Percentiles rank a stretch among this genome's conserved stretches.
These are phyloP conservation scores for Eremobia ochroleuca DNA, from an alignment of 2,888 invertebrate genomes.

Conservation along the genomic window DNA sequence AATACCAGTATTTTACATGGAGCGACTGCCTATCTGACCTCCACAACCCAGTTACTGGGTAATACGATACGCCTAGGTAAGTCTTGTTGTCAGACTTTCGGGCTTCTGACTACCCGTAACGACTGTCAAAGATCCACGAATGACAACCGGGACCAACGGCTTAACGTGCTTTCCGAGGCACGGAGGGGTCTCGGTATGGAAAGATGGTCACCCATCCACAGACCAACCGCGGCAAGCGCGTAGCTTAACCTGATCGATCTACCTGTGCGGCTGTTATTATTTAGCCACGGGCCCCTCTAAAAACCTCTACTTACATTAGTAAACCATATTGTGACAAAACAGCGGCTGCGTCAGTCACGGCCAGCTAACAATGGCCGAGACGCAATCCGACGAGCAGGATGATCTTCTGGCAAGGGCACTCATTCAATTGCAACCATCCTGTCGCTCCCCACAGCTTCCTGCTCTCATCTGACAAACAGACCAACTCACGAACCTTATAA, in stretches of 20 bases:
- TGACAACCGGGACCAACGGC: no score
- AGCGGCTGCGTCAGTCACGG: constrained; percentile 58
- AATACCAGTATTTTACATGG: no score
- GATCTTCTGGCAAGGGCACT: constrained; percentile 85
- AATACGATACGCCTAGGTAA: no score
- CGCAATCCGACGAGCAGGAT: constrained; percentile 75
- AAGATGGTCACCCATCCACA: no score
- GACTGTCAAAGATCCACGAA: no score
- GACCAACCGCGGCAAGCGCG: background rate
- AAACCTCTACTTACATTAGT: background rate
- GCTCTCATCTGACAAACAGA: constrained; percentile 54
- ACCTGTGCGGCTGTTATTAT: background rate
- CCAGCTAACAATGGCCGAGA: constrained; percentile 60
- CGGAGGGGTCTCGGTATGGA: no score
- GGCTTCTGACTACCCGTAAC: no score
- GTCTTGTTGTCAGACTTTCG: no score
- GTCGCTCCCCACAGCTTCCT: constrained; percentile 81
- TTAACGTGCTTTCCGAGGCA: no score
- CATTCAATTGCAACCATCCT: constrained; percentile 87
- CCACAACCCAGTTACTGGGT: no score
- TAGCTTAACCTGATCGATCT: background rate
- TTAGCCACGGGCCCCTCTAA: background rate
- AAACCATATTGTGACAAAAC: background rate
- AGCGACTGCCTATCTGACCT: no score
- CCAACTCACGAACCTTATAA: constrained; percentile 59